These are phyloP conservation scores for Dolomedes plantarius DNA, from an alignment of 2,888 invertebrate species.

Conservation along the genomic window DNA sequence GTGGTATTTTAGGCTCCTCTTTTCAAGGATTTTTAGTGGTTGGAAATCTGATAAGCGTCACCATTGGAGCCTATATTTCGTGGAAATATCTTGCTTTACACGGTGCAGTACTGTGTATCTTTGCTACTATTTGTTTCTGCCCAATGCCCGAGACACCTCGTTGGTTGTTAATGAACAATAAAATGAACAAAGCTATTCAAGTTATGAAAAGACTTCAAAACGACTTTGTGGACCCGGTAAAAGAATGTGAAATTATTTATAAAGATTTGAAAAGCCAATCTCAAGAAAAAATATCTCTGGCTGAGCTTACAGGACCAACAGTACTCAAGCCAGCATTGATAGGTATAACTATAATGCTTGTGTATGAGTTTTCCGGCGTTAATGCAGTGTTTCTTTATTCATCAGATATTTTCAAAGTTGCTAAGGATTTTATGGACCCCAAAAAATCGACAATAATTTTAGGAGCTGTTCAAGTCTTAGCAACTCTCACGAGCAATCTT, in stretches of 20 bases:
- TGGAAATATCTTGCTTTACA: conserved; percentile 89
- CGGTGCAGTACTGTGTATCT: conserved; percentile 79
- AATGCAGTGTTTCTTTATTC: conserved; percentile 97
- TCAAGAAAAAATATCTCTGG: conserved; percentile 80
- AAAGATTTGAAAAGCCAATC: conserved; percentile 76
- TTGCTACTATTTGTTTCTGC: conserved; percentile 84
- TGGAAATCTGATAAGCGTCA: conserved; percentile 87
- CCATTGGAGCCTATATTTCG: conserved; percentile 85
- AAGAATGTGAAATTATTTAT: conserved; percentile 80
- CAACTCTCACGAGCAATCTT: conserved; percentile 90
- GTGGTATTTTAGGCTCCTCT: conserved; percentile 92
- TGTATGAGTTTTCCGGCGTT: conserved; percentile 96
- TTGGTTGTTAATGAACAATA: conserved; percentile 73
- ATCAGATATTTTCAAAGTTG: conserved; percentile 86
- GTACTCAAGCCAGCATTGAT: conserved; percentile 88
- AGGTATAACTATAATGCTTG: conserved; percentile 91
- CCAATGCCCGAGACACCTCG: conserved; percentile 94
- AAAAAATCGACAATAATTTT: conserved; percentile 89
- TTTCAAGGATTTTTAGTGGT: conserved; percentile 90
- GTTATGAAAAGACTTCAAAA: conserved; percentile 90
- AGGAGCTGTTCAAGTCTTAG: conserved; percentile 90
- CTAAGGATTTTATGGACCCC: conserved; percentile 87
- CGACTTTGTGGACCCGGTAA: conserved; percentile 84
- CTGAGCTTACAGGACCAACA: conserved; percentile 84
- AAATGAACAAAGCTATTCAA: conserved; percentile 84